These are phyloP conservation scores for Erpobdella octoculata DNA, from an alignment of 2,888 invertebrate species.

Conservation along the genomic window DNA sequence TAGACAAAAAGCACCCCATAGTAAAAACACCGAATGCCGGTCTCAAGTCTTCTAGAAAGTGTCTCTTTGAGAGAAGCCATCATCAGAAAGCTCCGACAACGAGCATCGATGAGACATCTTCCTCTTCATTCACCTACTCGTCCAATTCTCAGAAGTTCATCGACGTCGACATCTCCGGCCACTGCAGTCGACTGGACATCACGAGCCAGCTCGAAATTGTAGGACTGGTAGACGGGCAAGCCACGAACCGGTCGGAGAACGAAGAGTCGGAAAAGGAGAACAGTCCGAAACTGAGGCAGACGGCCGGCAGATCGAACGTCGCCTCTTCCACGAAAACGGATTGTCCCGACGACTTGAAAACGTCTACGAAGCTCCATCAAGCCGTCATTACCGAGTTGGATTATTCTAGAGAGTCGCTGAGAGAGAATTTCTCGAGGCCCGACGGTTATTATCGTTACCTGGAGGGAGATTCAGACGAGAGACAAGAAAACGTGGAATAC, in stretches of 20 bases:
- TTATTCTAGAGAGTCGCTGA: slow-evolving; percentile 63
- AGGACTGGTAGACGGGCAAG: background rate
- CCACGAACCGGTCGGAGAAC: background rate
- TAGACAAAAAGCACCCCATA: background rate
- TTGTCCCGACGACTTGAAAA: background rate
- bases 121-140: slow-evolving; percentile 23
- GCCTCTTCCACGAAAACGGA: background rate
- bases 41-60: slow-evolving; percentile 14
- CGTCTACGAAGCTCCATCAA: slow-evolving; percentile 60
- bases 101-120: slow-evolving; percentile 25
- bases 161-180: slow-evolving; percentile 19
- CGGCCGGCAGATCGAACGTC: background rate
- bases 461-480: slow-evolving; percentile 84
- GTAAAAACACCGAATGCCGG: background rate
- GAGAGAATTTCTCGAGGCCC: slow-evolving; percentile 69
- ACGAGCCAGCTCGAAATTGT: background rate
- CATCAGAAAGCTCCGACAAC: background rate
- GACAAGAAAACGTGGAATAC: slow-evolving; percentile 86
- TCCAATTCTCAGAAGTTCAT: slow-evolving; percentile 19
- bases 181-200: slow-evolving; percentile 12
- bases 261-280: slow-evolving; percentile 13
- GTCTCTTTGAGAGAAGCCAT: slow-evolving; percentile 15
- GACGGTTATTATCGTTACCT: slow-evolving; percentile 75
- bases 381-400: slow-evolving; percentile 65
- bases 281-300: background rate